Evolutionary conservation across 2,888 invertebrate species (phyloP).

Genomic region (Gryllus longicercus): DNA sequence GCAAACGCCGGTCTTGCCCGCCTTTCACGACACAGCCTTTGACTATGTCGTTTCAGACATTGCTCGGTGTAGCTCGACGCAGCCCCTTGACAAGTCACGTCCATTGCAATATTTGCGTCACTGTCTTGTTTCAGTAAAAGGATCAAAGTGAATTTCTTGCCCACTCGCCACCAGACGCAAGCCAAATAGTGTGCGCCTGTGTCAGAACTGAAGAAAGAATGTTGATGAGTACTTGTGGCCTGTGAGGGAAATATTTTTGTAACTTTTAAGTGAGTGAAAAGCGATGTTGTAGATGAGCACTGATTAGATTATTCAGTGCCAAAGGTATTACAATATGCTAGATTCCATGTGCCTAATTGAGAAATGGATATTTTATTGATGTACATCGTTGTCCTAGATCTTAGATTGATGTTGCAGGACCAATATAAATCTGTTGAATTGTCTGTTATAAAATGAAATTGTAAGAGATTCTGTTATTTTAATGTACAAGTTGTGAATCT

Average conservation of each 20-base stretch:
- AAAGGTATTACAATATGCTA: background rate
- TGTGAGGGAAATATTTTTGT: background rate
- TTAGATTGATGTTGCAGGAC: background rate
- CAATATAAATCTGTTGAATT: background rate
- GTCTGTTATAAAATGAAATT: slow-evolving; percentile 6
- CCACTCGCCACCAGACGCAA: background rate
- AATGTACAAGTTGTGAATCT: slow-evolving; percentile 4
- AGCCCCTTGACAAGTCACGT: too few species aligned
- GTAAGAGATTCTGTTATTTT: slow-evolving; percentile 1
- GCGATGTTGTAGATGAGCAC: background rate
- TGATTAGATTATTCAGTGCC: background rate
- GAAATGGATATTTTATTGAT: background rate
- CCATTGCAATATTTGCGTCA: too few species aligned
- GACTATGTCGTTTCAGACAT: too few species aligned
- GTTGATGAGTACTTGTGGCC: background rate
- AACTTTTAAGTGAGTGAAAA: background rate
- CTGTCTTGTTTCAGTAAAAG: too few species aligned
- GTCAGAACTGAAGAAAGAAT: background rate
- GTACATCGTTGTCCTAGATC: background rate
- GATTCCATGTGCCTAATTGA: slow-evolving; percentile 1
- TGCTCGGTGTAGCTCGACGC: too few species aligned
- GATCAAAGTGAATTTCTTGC: too few species aligned
- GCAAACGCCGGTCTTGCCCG: too few species aligned
- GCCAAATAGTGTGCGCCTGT: background rate
- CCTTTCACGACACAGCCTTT: too few species aligned